Conservation (phyloP, 2,888 invertebrate species). For the Tenodera sinensis region DNA sequence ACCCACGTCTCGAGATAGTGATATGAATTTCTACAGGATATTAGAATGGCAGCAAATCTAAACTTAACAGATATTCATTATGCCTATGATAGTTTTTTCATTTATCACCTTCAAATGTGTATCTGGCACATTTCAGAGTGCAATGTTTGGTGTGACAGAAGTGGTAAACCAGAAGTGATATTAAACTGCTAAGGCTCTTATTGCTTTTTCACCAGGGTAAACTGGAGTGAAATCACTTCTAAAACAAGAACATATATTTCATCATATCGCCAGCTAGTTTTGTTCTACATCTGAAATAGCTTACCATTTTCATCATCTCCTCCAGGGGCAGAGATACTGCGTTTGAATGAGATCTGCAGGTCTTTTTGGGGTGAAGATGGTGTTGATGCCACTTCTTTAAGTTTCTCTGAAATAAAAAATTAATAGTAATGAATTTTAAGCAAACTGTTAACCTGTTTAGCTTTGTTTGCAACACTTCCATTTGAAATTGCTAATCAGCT, state of each 20-base stretch:
- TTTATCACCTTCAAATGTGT: too few species aligned
- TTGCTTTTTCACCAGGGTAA: too few species aligned
- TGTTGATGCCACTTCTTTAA: slow-evolving; percentile 37
- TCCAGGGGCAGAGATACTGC: slow-evolving; percentile 51
- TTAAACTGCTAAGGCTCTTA: too few species aligned
- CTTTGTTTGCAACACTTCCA: background rate
- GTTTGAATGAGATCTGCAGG: slow-evolving; percentile 37
- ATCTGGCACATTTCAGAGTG: too few species aligned
- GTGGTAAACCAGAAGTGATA: too few species aligned
- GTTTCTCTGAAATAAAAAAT: slow-evolving; percentile 6
- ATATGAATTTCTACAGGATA: too few species aligned
- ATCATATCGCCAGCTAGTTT: background rate
- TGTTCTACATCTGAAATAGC: background rate
- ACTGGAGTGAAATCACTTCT: too few species aligned
- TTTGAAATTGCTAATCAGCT: background rate
- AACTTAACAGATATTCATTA: too few species aligned
- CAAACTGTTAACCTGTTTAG: background rate
- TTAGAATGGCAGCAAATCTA: too few species aligned
- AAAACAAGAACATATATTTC: background rate
- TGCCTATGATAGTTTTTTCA: too few species aligned
- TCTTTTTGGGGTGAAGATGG: slow-evolving; percentile 45
- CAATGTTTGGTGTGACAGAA: too few species aligned
- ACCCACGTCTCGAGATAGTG: too few species aligned
- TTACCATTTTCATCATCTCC: slow-evolving; percentile 29
- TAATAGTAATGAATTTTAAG: background rate